Evolutionary conservation across 2,888 invertebrate genomes (phyloP).

Genomic region (Ellobium chinense): DNA sequence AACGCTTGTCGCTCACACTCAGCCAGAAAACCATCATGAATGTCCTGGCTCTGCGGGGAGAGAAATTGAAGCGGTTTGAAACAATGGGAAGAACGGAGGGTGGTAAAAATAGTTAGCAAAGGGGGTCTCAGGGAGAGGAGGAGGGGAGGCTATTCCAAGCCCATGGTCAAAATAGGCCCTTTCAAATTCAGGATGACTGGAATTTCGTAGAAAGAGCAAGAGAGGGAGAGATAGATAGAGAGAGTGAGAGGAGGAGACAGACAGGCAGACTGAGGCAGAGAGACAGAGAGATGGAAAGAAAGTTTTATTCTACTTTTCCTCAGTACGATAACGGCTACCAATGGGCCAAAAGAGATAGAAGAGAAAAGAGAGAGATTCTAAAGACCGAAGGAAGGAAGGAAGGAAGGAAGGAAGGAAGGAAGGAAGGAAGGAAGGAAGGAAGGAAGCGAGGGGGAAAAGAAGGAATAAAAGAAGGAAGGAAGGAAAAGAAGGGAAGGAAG

Average conservation of each 20-base stretch:
- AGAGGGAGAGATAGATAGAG: conserved; percentile 25
- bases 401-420: conserved; percentile 19
- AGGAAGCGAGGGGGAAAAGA: neutral
- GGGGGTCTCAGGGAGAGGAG: neutral
- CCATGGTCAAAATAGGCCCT: too few species aligned
- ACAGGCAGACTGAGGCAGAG: conserved; percentile 27
- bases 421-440: conserved; percentile 6
- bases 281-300: conserved; percentile 22
- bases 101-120: too few species aligned
- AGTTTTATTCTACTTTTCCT: too few species aligned
- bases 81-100: too few species aligned
- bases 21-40: neutral
- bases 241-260: conserved; percentile 20
- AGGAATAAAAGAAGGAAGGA: neutral
- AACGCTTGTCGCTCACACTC: neutral
- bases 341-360: too few species aligned
- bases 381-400: conserved; percentile 9
- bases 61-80: neutral
- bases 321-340: too few species aligned
- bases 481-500: neutral
- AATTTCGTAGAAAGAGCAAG: neutral
- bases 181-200: too few species aligned
- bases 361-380: too few species aligned
- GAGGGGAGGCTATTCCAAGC: too few species aligned
- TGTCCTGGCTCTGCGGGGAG: too few species aligned